Percentiles rank a stretch among this genome's conserved stretches.
phyloP scores from a whole-genome alignment of 2,888 invertebrate genomes.

The Chromoteleia sp. region DNA sequence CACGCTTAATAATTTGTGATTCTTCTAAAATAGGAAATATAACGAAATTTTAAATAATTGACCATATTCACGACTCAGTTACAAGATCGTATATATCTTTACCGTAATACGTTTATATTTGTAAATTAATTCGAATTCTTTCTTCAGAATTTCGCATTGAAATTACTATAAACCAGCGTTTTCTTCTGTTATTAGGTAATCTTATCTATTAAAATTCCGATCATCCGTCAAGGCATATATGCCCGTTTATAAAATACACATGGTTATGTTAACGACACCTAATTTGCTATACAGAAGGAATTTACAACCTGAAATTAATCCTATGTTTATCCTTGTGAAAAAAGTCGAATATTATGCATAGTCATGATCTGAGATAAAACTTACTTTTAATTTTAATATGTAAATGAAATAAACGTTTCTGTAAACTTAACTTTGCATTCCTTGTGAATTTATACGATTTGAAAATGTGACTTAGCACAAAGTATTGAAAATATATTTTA shows the following conservation, averaged over 20 bases:
- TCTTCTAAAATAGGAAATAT: too few relatives aligned
- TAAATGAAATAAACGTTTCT: neutral
- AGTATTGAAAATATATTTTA: too few relatives aligned
- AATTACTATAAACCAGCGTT: neutral
- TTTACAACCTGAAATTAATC: neutral
- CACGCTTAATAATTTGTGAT: too few relatives aligned
- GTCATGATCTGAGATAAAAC: neutral
- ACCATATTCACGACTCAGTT: neutral
- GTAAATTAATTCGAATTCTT: constrained; percentile 7
- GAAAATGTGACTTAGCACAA: too few relatives aligned
- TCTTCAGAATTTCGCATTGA: neutral
- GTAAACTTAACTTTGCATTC: too few relatives aligned
- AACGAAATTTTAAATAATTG: too few relatives aligned
- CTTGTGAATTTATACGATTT: too few relatives aligned
- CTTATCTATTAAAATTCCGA: constrained; percentile 12
- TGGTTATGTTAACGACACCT: neutral
- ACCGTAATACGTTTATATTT: neutral
- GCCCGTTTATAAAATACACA: neutral
- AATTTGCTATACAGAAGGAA: neutral
- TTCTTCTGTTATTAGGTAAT: constrained; percentile 11
- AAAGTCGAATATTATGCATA: neutral
- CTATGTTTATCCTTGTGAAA: neutral
- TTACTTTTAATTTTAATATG: neutral
- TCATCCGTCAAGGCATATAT: constrained; percentile 1
- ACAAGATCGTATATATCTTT: neutral